Base-by-base conservation (phyloP, 2,113 vertebrate species). In the Typhlomys cinereus region DNA sequence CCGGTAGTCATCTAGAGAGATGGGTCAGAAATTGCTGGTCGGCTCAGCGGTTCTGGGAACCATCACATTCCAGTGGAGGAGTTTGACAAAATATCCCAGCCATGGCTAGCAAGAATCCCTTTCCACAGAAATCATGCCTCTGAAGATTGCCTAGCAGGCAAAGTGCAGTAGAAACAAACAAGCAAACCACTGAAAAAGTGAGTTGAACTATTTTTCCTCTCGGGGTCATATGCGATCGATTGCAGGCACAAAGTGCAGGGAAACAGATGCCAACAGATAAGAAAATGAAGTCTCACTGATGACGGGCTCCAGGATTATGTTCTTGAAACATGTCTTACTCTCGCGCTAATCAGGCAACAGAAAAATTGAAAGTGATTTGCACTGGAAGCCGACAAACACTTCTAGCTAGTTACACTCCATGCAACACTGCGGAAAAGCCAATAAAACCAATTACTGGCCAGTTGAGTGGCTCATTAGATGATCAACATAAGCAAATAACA, bases 401-500 rank as follows among this genome's bases (percentile, higher is more conserved):
- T 81, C 90, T 15, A 31, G 29, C 50, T 78, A 67, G n/a, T 50
- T 81, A 71, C 18, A 59, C 39, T 91, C 31, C n/a, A 74, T 57
- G 67, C 36, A 46, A 36, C 48, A 69, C 57, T 81, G 54, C 39
- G n/a, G 46, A 88, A 88, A 93, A 89, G 34, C 79, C 87, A 89
- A 89, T 94, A 87, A 94, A 93, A 91, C 48, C 96, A 93, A 78
- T 97, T 92, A 91, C 39, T 25, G 8, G 21, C 62, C 67, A 85
- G 75, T 87, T 88, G 39, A 92, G 54, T 84, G 80, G 78, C 70
- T 82, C 81, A 85, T 91, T 67, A 93, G 48, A 54, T 91, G 67
- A 88, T 89, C 80, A 81, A 13, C 46, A 39, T 85, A 76, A 95
- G 21, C 78, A 88, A 95, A 92, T 92, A 96, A 76, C 67, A 64